phyloP scores from a whole-genome alignment of 1,140 invertebrate genomes.

The Caenorhabditis inopinata region DNA sequence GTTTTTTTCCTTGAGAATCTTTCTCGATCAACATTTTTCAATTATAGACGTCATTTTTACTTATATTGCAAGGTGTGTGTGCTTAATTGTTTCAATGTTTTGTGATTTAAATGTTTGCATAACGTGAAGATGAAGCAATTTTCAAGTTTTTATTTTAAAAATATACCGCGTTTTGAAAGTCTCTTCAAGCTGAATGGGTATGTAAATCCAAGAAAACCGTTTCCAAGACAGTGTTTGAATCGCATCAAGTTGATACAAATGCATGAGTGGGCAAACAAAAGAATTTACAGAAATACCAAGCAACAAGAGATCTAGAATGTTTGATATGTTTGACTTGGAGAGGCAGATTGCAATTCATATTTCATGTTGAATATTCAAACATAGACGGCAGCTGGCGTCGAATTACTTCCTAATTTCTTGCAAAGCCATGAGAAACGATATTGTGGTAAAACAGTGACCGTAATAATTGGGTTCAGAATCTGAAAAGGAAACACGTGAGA shows the following conservation, averaged over 20 bases:
- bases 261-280: neutral
- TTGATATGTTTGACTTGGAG: neutral
- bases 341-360: no score
- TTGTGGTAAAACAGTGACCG: conserved; percentile 44
- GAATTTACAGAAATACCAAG: neutral
- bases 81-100: no score
- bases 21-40: no score
- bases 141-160: no score
- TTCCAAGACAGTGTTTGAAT: neutral
- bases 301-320: neutral
- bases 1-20: no score
- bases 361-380: neutral
- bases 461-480: conserved; percentile 47
- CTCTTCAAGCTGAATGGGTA: neutral
- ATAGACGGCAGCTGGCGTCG: neutral
- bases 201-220: neutral
- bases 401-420: neutral
- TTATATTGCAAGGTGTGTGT: no score
- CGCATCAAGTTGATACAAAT: neutral
- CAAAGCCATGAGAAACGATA: conserved; percentile 34
- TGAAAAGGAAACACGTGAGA: neutral
- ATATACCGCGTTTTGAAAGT: no score
- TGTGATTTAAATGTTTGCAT: no score
- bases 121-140: no score
- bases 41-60: no score